These are phyloP conservation scores for Apteryx mantelli DNA, from an alignment of 2,113 vertebrate genomes.

Conservation along the genomic window DNA sequence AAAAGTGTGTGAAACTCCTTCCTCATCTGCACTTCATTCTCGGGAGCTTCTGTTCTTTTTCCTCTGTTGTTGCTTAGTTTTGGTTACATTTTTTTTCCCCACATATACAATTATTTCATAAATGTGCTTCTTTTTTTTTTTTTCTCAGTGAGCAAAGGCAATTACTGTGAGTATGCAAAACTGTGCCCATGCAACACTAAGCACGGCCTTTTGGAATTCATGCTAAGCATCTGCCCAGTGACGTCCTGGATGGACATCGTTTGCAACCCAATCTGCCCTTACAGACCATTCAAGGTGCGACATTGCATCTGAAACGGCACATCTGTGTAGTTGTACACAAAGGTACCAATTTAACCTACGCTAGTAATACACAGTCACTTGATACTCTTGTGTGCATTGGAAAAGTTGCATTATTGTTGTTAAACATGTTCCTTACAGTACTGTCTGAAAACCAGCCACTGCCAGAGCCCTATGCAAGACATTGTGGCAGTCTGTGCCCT, in stretches of 20 bases:
- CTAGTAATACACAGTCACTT: background rate
- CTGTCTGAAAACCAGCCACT: background rate
- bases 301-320: background rate
- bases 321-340: background rate
- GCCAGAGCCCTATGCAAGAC: fast-evolving
- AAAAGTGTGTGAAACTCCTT: background rate
- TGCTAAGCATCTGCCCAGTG: fast-evolving
- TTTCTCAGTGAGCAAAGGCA: background rate
- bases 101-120: background rate
- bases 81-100: background rate
- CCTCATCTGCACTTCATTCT: background rate
- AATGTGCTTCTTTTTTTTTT: background rate
- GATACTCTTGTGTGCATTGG: background rate
- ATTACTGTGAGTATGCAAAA: background rate
- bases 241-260: background rate
- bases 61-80: background rate
- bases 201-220: background rate
- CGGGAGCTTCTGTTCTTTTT: background rate
- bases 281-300: background rate
- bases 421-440: background rate
- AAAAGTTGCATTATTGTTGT: background rate
- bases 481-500: fast-evolving
- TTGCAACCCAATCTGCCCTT: background rate
- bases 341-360: background rate
- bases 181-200: background rate